phyloP scores from a whole-genome alignment of 1,140 invertebrate species.

The Leptinotarsa undecemlineata region DNA sequence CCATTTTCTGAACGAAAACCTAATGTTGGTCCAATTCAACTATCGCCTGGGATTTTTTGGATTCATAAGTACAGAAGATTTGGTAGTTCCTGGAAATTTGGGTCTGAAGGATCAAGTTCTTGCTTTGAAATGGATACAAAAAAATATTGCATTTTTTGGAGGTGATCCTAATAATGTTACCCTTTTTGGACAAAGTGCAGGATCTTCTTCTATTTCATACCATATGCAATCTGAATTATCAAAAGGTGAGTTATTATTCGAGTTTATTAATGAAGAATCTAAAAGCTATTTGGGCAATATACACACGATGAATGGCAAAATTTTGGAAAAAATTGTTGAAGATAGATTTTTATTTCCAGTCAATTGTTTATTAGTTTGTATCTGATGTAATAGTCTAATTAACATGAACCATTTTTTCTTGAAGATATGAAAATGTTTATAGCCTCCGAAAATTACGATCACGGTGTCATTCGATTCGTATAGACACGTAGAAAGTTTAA shows the following conservation, averaged over 20 bases:
- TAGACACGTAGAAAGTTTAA: too few relatives aligned
- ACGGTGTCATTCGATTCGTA: too few relatives aligned
- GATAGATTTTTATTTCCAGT: too few relatives aligned
- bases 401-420: too few relatives aligned
- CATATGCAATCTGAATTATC: constrained; percentile 69
- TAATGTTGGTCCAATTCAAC: constrained; percentile 72
- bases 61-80: constrained; percentile 51
- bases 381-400: too few relatives aligned
- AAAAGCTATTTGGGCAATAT: too few relatives aligned
- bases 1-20: constrained; percentile 65
- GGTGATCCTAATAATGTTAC: constrained; percentile 72
- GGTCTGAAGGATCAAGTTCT: constrained; percentile 74
- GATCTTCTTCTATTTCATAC: constrained; percentile 64
- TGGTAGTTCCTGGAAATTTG: constrained; percentile 65
- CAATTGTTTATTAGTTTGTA: too few relatives aligned
- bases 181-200: constrained; percentile 69
- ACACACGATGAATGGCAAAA: too few relatives aligned
- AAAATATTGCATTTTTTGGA: constrained; percentile 71
- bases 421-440: too few relatives aligned
- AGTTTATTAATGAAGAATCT: too few relatives aligned
- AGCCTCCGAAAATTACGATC: too few relatives aligned
- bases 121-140: constrained; percentile 70
- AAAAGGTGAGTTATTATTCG: constrained; percentile 53
- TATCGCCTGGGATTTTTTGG: constrained; percentile 71
- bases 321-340: too few relatives aligned